Conservation (phyloP, 2,888 invertebrate genomes). For the Aricia artaxerxes region DNA sequence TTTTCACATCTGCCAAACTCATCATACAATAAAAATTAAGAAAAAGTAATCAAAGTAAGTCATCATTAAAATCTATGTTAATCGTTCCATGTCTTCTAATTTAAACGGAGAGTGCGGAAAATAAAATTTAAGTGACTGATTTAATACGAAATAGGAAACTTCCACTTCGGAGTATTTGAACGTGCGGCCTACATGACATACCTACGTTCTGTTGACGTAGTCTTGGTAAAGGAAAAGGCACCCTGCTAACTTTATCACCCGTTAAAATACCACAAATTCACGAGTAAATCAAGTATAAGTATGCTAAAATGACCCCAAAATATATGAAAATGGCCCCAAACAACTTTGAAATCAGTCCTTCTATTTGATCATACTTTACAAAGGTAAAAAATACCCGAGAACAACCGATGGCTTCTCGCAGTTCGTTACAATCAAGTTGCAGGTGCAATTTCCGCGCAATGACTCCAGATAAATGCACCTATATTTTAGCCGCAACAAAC, state of each 20-base stretch:
- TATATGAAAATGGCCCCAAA: background rate
- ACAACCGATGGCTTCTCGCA: background rate
- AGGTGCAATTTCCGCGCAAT: background rate
- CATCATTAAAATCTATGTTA: no score
- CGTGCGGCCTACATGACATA: background rate
- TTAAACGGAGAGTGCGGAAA: no score
- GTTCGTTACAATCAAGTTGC: background rate
- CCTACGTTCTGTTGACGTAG: background rate
- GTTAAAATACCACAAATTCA: background rate
- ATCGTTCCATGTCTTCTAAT: no score
- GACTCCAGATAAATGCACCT: constrained; percentile 14
- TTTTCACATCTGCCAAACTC: no score
- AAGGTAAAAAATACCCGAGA: background rate
- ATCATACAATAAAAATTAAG: no score
- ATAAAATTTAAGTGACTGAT: background rate
- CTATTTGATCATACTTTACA: background rate
- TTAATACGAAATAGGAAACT: background rate
- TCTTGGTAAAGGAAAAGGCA: background rate
- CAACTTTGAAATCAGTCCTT: background rate
- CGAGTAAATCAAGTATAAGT: background rate
- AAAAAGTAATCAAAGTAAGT: no score
- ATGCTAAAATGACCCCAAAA: background rate
- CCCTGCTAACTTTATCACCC: background rate
- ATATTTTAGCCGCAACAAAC: background rate
- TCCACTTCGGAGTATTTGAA: background rate